Conservation (phyloP, 1,140 invertebrate species). For the Paraescarpia echinospica region DNA sequence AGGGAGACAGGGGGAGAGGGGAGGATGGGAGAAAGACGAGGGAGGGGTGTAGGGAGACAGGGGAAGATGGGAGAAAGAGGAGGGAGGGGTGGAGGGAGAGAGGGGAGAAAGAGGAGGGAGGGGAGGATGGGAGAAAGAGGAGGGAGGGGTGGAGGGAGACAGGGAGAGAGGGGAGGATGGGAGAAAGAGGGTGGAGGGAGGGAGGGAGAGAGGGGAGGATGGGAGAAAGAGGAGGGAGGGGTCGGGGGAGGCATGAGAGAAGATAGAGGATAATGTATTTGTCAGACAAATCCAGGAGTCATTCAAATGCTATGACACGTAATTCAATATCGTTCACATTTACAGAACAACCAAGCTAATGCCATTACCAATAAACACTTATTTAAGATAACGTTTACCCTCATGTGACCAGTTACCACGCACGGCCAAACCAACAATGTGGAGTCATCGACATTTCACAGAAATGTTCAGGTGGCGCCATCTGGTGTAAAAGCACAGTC, state of each 20-base stretch:
- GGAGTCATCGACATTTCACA: background rate
- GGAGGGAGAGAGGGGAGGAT: background rate
- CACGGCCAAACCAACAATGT: background rate
- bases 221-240: no score
- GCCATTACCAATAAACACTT: background rate
- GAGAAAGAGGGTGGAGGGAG: no score
- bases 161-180: no score
- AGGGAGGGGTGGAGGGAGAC: no score
- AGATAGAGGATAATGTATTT: background rate
- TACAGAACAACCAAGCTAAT: background rate
- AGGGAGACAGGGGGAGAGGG: background rate
- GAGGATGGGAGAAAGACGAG: background rate
- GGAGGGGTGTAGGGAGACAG: no score
- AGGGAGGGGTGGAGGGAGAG: no score
- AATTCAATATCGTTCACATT: background rate
- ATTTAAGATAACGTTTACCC: background rate
- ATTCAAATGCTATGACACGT: no score
- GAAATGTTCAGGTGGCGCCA: background rate
- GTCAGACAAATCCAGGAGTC: background rate
- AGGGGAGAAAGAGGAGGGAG: no score
- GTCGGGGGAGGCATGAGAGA: no score
- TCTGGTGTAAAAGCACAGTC: background rate
- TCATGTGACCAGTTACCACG: background rate
- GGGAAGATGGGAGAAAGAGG: no score
- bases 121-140: background rate